A percentile compares a stretch with the other conserved stretches of the same genome.
phyloP scores from a whole-genome alignment of 2,888 invertebrate species.

The Harpalus rubripes region DNA sequence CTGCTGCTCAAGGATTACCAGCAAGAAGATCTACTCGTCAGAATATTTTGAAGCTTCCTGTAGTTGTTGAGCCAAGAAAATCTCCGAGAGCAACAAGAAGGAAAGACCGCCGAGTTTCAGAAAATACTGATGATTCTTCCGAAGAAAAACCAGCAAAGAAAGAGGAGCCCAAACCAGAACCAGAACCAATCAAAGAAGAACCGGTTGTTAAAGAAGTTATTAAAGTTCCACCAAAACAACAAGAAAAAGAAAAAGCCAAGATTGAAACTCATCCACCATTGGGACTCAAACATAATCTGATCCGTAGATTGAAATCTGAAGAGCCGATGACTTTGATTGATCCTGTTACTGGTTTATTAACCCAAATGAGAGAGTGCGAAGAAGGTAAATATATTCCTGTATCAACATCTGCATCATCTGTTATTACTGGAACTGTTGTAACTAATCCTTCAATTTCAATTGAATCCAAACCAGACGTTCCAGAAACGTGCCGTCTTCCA shows the following conservation, averaged over 20 bases:
- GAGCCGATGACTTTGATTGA: conserved; percentile 86
- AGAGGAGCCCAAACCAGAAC: conserved; percentile 70
- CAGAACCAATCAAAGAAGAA: conserved; percentile 58
- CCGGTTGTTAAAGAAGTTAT: conserved; percentile 67
- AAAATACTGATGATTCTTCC: conserved; percentile 82
- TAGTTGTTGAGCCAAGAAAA: conserved; percentile 77
- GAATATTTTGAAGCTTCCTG: conserved; percentile 73
- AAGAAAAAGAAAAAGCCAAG: conserved; percentile 70
- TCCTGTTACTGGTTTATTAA: conserved; percentile 86
- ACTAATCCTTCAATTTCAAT: conserved; percentile 63
- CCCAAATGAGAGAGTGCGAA: conserved; percentile 85
- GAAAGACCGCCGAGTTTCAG: conserved; percentile 83
- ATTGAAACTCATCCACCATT: conserved; percentile 68
- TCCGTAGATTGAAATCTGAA: conserved; percentile 76
- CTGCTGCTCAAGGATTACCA: conserved; percentile 74
- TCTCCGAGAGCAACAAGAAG: conserved; percentile 83
- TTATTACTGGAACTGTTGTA: conserved; percentile 71
- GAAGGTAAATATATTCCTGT: conserved; percentile 85
- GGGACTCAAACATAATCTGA: conserved; percentile 75
- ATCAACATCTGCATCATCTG: conserved; percentile 77
- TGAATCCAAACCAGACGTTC: conserved; percentile 36
- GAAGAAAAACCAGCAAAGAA: conserved; percentile 79
- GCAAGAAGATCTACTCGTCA: conserved; percentile 82
- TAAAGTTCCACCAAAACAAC: conserved; percentile 68
- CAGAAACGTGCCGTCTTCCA: conserved; percentile 39